These are phyloP conservation scores for Apus apus DNA, from an alignment of 2,113 vertebrate species.

Conservation along the genomic window DNA sequence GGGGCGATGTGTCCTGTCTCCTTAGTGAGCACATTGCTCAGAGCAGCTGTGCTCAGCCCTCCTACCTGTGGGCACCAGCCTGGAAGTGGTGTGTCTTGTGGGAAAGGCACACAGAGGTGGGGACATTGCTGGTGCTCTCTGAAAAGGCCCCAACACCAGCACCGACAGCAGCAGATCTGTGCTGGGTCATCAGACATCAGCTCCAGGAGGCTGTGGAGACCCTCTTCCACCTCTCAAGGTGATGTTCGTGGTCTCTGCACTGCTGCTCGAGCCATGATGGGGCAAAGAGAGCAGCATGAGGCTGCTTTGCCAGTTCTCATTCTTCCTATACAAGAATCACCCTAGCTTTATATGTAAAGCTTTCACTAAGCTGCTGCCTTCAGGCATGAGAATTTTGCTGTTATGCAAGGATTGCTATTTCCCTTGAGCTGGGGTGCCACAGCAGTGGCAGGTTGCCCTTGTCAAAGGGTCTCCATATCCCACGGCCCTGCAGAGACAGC, in stretches of 20 bases:
- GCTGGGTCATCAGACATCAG: background rate
- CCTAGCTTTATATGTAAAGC: background rate
- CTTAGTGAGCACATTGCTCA: background rate
- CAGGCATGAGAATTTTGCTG: background rate
- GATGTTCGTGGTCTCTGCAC: background rate
- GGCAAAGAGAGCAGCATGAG: background rate
- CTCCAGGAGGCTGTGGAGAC: background rate
- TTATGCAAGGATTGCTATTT: background rate
- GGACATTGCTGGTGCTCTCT: background rate
- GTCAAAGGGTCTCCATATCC: background rate
- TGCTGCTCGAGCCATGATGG: background rate
- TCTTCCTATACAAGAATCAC: background rate
- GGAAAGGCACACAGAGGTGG: background rate
- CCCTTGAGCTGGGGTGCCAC: background rate
- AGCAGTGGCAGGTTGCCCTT: background rate
- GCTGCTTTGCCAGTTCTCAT: background rate
- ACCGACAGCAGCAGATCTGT: background rate
- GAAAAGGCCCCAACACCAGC: background rate
- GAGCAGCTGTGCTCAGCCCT: background rate
- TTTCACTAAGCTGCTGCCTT: background rate
- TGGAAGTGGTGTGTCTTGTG: background rate
- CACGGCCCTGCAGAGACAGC: background rate
- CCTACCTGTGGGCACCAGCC: background rate
- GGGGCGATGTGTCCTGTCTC: background rate
- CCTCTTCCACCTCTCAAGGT: background rate